phyloP scores from a whole-genome alignment of 2,888 invertebrate genomes.

The Cerastoderma edule region DNA sequence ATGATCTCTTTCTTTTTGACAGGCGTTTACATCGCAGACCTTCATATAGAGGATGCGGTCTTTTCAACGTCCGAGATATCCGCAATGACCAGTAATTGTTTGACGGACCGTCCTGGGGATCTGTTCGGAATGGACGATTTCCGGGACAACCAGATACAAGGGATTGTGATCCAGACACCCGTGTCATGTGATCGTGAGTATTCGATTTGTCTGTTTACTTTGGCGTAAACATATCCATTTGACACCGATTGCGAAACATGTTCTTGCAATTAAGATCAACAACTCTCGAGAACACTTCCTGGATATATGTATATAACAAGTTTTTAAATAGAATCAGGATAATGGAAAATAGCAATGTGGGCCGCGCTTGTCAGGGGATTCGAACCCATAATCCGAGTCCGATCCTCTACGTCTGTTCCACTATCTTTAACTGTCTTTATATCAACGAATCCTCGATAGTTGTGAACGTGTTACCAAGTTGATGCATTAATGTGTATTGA shows the following conservation, averaged over 20 bases:
- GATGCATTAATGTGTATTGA: no score
- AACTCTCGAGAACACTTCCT: not conserved
- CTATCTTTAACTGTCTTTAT: no score
- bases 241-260: not conserved
- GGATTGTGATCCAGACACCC: slow-evolving; percentile 1
- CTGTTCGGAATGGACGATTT: slow-evolving; percentile 25
- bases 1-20: no score
- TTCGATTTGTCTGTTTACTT: not conserved
- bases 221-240: not conserved
- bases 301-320: not conserved
- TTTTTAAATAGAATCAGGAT: not conserved
- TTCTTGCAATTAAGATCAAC: not conserved
- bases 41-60: slow-evolving; percentile 17
- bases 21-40: slow-evolving; percentile 30
- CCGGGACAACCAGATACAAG: not conserved
- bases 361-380: not conserved
- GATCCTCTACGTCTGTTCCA: no score
- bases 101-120: slow-evolving; percentile 10
- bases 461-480: no score
- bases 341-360: not conserved
- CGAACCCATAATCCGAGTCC: no score
- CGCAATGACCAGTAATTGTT: slow-evolving; percentile 18
- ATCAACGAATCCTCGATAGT: no score
- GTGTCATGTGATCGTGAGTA: slow-evolving; percentile 13
- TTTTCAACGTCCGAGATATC: slow-evolving; percentile 10